A percentile compares a stretch with the other conserved stretches of the same genome.
phyloP scores from a whole-genome alignment of 2,888 invertebrate genomes.

The Uloborus plumipes region DNA sequence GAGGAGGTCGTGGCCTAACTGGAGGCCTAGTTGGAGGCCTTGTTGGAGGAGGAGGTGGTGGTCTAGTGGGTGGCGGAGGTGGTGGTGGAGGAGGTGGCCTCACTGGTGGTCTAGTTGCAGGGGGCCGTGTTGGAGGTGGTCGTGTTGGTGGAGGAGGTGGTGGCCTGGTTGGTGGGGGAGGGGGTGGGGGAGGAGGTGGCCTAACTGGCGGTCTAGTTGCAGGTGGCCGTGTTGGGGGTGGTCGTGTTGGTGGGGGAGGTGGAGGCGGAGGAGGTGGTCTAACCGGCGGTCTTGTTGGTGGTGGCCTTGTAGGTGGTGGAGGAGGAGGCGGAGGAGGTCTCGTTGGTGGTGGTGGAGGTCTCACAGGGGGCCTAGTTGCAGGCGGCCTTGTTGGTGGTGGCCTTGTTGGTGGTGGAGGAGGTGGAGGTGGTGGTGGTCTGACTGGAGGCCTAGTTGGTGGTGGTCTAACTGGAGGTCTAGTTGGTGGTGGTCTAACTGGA shows the following conservation, averaged over 20 bases:
- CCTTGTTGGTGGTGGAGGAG: slow-evolving; percentile 68
- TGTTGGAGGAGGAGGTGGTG: slow-evolving; percentile 19
- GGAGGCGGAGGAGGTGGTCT: slow-evolving; percentile 2
- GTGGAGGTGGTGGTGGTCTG: slow-evolving; percentile 15
- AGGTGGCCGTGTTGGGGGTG: slow-evolving; percentile 15
- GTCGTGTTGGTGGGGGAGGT: slow-evolving; percentile 19
- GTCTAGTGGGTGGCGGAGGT: slow-evolving; percentile 5
- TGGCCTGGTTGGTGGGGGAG: background rate
- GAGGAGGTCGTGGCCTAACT: slow-evolving; percentile 1
- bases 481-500: slow-evolving; percentile 27
- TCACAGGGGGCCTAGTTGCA: slow-evolving; percentile 14
- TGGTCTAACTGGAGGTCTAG: slow-evolving; percentile 31
- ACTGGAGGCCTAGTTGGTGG: slow-evolving; percentile 36
- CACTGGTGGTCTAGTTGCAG: background rate
- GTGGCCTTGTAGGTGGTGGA: background rate
- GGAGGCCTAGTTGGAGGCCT: slow-evolving; percentile 15
- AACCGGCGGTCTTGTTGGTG: slow-evolving; percentile 1
- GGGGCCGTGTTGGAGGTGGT: slow-evolving; percentile 16
- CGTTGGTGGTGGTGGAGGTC: slow-evolving; percentile 39
- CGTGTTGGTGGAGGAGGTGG: slow-evolving; percentile 20
- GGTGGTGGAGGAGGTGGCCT: slow-evolving; percentile 13
- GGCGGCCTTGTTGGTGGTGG: slow-evolving; percentile 35
- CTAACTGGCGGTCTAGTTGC: slow-evolving; percentile 5
- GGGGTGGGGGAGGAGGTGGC: slow-evolving; percentile 17
- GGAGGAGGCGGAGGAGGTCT: slow-evolving; percentile 18